Conservation (phyloP, 53 echinoderm and acorn worm species). For the Echinarachnius parma region DNA sequence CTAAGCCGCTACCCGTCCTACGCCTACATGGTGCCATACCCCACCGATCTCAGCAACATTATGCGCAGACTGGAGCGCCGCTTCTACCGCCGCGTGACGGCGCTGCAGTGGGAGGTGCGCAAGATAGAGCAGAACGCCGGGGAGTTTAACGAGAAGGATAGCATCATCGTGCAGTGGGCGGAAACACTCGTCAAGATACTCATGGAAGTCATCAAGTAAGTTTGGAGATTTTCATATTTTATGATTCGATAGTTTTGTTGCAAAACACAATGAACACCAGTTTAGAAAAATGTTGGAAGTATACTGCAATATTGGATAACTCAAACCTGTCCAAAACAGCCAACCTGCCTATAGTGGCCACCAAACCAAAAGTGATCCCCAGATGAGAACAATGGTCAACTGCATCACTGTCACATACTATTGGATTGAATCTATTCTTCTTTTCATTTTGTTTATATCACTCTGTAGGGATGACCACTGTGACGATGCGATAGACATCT, state of each 20-base stretch:
- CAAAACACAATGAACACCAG: too few relatives aligned
- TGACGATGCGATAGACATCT: constrained; percentile 62
- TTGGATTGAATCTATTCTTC: too few relatives aligned
- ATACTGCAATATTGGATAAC: too few relatives aligned
- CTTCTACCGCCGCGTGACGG: constrained; percentile 77
- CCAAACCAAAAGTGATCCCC: too few relatives aligned
- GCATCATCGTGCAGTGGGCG: constrained; percentile 82
- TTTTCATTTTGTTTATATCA: too few relatives aligned
- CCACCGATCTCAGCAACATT: constrained; percentile 84
- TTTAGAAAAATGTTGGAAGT: too few relatives aligned
- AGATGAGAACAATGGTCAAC: too few relatives aligned
- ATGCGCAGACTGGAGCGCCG: constrained; percentile 64
- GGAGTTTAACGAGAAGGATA: constrained; percentile 79
- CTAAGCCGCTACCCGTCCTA: constrained; percentile 79
- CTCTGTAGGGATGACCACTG: constrained; percentile 59
- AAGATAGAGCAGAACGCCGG: constrained; percentile 81
- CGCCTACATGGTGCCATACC: constrained; percentile 76
- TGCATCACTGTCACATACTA: too few relatives aligned
- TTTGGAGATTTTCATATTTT: too few relatives aligned
- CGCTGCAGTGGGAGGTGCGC: constrained; percentile 90
- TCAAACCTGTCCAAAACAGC: too few relatives aligned
- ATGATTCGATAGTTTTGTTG: neutral
- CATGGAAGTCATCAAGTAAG: constrained; percentile 79
- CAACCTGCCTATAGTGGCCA: too few relatives aligned
- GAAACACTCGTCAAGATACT: constrained; percentile 75